Percentiles rank a stretch among this genome's conserved stretches.
These are phyloP conservation scores for Bucco capensis DNA, from an alignment of 2,113 vertebrate species.

Conservation along the genomic window DNA sequence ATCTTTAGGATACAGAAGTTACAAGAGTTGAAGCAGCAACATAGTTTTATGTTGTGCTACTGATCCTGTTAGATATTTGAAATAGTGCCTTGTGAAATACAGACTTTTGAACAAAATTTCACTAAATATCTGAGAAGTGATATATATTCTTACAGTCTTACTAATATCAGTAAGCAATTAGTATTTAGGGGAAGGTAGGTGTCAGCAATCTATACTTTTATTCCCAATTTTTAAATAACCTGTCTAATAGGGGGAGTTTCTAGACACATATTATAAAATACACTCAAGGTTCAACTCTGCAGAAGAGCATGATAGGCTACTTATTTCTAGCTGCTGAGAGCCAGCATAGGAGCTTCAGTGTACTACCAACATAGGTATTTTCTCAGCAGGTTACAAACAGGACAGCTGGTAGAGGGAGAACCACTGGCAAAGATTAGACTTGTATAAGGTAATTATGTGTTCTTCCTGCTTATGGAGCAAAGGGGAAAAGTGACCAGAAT, in stretches of 20 bases:
- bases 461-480: background rate
- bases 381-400: background rate
- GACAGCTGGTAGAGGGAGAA: background rate
- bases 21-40: background rate
- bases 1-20: background rate
- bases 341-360: background rate
- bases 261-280: background rate
- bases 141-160: background rate
- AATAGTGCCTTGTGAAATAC: background rate
- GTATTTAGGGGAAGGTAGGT: background rate
- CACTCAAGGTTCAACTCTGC: background rate
- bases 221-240: background rate
- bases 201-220: background rate
- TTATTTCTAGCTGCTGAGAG: background rate
- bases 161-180: background rate
- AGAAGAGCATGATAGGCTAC: background rate
- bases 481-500: background rate
- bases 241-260: background rate
- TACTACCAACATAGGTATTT: background rate
- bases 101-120: background rate
- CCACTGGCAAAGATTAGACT: background rate
- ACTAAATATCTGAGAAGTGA: background rate
- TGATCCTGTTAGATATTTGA: background rate
- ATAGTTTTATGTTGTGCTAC: background rate
- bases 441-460: background rate